Percentiles rank a stretch among this genome's conserved stretches.
These are phyloP conservation scores for Caenorhabditis afra DNA, from an alignment of 2,888 invertebrate species.

Conservation along the genomic window DNA sequence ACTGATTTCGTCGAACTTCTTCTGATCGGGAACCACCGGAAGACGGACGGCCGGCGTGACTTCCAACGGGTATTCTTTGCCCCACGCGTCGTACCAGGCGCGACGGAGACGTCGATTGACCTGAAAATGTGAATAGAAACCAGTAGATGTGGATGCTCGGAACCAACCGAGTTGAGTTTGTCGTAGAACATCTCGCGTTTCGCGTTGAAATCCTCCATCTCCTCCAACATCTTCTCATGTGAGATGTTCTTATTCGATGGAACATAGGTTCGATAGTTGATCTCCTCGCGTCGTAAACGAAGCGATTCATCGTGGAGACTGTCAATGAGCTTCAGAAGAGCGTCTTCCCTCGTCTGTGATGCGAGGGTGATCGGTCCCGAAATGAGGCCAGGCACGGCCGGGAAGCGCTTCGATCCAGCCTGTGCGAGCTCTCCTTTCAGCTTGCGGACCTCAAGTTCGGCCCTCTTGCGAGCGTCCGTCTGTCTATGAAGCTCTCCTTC, in stretches of 20 bases:
- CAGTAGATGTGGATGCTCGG: not conserved
- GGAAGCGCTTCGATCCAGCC: conserved; percentile 47
- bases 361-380: conserved; percentile 55
- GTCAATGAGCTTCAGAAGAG: conserved; percentile 48
- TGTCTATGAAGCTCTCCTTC: conserved; percentile 46
- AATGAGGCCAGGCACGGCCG: conserved; percentile 51
- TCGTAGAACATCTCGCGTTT: conserved; percentile 47
- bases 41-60: not conserved
- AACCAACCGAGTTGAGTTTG: conserved; percentile 46
- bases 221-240: conserved; percentile 30
- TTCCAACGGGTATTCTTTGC: conserved; percentile 53
- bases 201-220: conserved; percentile 53
- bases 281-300: conserved; percentile 46
- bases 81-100: conserved; percentile 67
- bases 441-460: conserved; percentile 50
- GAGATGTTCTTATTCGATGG: conserved; percentile 52
- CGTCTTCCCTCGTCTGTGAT: conserved; percentile 46
- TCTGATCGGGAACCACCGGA: conserved; percentile 15
- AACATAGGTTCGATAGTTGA: conserved; percentile 49
- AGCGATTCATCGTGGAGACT: conserved; percentile 54
- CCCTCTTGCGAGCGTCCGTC: conserved; percentile 54
- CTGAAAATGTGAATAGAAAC: conserved; percentile 35
- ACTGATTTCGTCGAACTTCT: conserved; percentile 45
- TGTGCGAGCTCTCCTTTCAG: conserved; percentile 58
- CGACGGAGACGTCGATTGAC: conserved; percentile 69